Evolutionary conservation across 2,888 invertebrate genomes (phyloP), one percentile per base, ranked within the genome.

Genomic region (Gymnosoma rotundatum): DNA sequence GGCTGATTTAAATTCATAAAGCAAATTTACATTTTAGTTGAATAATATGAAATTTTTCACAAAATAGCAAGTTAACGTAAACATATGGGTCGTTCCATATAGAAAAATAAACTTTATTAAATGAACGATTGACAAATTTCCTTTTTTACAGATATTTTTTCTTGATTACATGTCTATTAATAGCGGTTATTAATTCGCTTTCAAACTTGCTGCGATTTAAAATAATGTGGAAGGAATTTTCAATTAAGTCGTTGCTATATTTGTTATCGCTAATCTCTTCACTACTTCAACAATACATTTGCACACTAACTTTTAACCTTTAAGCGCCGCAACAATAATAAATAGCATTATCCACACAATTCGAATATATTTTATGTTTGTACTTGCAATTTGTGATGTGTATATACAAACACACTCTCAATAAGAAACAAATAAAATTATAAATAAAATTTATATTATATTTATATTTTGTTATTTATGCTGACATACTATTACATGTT

Each of bases 381-480:
- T 42, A 4, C 12, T 42, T 42, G 4, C 18, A 7, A 36, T 10
- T 50, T 48, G 16, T 45, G 58, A 32, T n/a, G 50, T 16, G 5
- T 7, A 42, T n/a, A 20, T 10, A 32, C 32, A 32, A 32, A 32
- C 32, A 8, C 8, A 36, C 21, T n/a, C 10, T 16, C 18, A 63
- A 73, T 50, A 16, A 12, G 3, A 56, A 50, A 67, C 14, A 76
- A 67, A 76, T 76, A 38, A 50, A 76, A 42, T 76, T 67, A 42
- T 67, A 42, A 67, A 67, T 61, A 42, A 76, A 76, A 74, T 42
- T 54, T 38, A 74, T n/a, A n/a, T n/a, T n/a, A n/a, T n/a, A n/a
- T 67, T 69, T 50, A 76, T n/a, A 54, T 61, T 36, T 75, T 48
- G 20, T 38, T 16, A 14, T 42, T 25, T 38, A 54, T 73, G n/a